Conservation (phyloP, 2,888 invertebrate genomes). For the Vandiemenella viatica region DNA sequence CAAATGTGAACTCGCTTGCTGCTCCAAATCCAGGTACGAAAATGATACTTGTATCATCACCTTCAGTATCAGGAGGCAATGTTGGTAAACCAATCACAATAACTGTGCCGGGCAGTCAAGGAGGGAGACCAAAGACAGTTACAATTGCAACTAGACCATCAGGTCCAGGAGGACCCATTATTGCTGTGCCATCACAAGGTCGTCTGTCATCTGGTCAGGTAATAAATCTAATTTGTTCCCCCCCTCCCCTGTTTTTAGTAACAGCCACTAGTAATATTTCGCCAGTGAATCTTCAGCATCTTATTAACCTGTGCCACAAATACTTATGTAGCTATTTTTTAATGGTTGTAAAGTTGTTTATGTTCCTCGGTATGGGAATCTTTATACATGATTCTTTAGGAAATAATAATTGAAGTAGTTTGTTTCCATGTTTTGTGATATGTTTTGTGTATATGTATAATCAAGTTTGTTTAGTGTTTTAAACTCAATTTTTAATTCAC, state of each 20-base stretch:
- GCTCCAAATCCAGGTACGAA: constrained; percentile 21
- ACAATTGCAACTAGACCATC: constrained; percentile 39
- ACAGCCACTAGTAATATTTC: no score
- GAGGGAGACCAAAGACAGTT: constrained; percentile 40
- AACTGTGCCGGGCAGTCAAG: constrained; percentile 40
- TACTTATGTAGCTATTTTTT: no score
- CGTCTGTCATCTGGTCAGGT: not conserved
- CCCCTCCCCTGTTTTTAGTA: not conserved
- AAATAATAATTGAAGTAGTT: no score
- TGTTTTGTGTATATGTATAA: no score
- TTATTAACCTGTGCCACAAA: no score
- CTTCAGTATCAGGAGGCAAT: constrained; percentile 35
- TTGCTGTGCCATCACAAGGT: constrained; percentile 23
- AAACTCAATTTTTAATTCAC: no score
- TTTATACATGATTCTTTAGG: no score
- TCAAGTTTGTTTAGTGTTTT: no score
- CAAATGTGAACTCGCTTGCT: not conserved
- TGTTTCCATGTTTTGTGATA: no score
- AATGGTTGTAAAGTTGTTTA: no score
- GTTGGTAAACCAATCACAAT: constrained; percentile 53
- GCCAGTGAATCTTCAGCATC: no score
- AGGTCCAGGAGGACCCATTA: not conserved
- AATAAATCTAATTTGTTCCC: not conserved
- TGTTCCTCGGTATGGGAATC: no score
- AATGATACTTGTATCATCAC: constrained; percentile 41